These are phyloP conservation scores for Drosophila seguyi DNA, from an alignment of 1,140 invertebrate genomes.

Conservation along the genomic window DNA sequence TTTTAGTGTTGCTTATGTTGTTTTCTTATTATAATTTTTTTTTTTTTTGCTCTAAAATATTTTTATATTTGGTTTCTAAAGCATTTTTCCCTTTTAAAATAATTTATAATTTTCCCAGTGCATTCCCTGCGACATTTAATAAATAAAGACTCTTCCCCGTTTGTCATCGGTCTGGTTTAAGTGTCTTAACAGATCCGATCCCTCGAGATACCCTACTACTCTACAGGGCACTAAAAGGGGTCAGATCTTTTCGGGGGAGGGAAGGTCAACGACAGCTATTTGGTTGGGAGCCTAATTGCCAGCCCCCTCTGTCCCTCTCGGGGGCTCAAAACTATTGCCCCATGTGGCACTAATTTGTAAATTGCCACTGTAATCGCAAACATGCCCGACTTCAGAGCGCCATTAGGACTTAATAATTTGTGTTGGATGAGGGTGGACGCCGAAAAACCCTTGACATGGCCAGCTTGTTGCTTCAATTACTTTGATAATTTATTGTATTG, in stretches of 20 bases:
- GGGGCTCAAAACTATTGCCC: conserved; percentile 51
- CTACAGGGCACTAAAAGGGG: conserved; percentile 43
- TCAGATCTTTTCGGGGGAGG: conserved; percentile 22
- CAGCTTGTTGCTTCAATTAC: conserved; percentile 63
- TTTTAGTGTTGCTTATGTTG: no score
- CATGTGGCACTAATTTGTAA: conserved; percentile 83
- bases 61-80: not conserved
- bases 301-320: not conserved
- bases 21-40: no score
- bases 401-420: conserved; percentile 78
- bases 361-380: conserved; percentile 80
- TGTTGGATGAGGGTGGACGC: conserved; percentile 58
- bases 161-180: conserved; percentile 3
- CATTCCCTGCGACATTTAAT: conserved; percentile 1
- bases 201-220: conserved; percentile 22
- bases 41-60: no score
- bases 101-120: not conserved
- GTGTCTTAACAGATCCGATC: conserved; percentile 23
- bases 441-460: not conserved
- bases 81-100: not conserved
- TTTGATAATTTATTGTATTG: conserved; percentile 69
- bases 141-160: not conserved
- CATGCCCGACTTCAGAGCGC: conserved; percentile 45
- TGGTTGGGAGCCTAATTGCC: conserved; percentile 69
- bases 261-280: conserved; percentile 43